Evolutionary conservation across 2,888 invertebrate species (phyloP).

Genomic region (Cybosia mesomella): DNA sequence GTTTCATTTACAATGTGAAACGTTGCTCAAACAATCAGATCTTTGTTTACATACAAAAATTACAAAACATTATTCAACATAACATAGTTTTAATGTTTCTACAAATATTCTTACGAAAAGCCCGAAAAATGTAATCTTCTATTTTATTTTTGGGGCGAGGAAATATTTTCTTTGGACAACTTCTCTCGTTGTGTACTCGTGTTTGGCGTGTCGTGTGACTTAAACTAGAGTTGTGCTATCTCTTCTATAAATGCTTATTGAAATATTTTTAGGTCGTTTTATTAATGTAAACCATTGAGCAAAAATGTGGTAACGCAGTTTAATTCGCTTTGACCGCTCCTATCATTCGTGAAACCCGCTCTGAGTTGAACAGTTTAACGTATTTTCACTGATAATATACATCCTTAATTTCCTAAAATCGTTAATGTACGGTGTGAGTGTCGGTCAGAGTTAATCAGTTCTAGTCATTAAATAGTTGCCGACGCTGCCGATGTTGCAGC

Average conservation of each 20-base stretch:
- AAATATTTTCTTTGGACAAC: conserved; percentile 3
- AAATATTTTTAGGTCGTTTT: background rate
- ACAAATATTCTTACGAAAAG: background rate
- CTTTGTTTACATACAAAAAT: background rate
- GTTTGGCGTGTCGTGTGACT: too few species aligned
- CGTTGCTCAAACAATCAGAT: background rate
- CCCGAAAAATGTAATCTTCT: background rate
- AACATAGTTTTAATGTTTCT: too few species aligned
- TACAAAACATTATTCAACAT: background rate
- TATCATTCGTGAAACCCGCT: background rate
- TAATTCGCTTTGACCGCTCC: background rate
- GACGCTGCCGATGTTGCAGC: conserved; percentile 34
- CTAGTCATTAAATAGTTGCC: conserved; percentile 51
- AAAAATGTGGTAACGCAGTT: too few species aligned
- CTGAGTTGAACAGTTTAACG: background rate
- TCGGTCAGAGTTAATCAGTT: conserved; percentile 46
- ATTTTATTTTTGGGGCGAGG: background rate
- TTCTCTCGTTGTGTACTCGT: background rate
- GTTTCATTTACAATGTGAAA: background rate
- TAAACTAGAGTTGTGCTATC: background rate
- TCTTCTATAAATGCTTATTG: background rate
- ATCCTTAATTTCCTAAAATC: background rate
- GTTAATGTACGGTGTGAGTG: conserved; percentile 39
- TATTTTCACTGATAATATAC: background rate
- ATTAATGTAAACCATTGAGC: too few species aligned